Conservation (phyloP, 2,888 invertebrate species). For the Zonitis immaculata region DNA sequence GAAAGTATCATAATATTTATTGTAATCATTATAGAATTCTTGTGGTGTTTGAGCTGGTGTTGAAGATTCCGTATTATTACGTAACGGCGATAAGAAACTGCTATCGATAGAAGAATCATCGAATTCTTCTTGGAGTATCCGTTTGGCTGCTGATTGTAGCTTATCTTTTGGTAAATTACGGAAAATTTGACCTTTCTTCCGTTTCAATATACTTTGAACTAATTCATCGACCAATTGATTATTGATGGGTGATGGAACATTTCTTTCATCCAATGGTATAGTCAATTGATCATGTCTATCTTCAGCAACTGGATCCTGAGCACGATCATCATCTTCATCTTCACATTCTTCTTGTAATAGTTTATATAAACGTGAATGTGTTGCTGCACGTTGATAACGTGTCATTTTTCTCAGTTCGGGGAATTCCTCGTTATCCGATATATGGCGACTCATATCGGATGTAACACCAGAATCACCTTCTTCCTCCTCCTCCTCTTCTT, state of each 20-base stretch:
- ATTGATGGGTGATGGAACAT: conserved; percentile 50
- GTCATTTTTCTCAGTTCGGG: conserved; percentile 56
- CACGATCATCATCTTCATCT: conserved; percentile 27
- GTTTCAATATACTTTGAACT: conserved; percentile 55
- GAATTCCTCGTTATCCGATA: conserved; percentile 64
- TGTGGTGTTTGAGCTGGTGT: conserved; percentile 52
- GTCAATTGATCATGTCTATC: conserved; percentile 53
- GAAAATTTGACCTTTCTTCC: conserved; percentile 53
- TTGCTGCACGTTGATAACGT: conserved; percentile 64
- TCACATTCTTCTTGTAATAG: conserved; percentile 60
- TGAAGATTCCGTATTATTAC: conserved; percentile 46
- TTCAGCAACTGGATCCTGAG: conserved; percentile 42
- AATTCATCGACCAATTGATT: conserved; percentile 57
- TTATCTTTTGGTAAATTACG: conserved; percentile 56
- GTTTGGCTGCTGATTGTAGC: conserved; percentile 55
- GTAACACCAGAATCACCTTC: conserved; percentile 69
- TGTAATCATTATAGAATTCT: conserved; percentile 49
- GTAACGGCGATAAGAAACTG: conserved; percentile 41
- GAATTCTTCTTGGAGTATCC: conserved; percentile 54
- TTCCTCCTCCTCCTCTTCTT: too few relatives aligned
- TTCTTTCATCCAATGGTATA: conserved; percentile 51
- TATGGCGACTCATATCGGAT: conserved; percentile 62
- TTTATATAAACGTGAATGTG: conserved; percentile 66
- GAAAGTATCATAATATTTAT: conserved; percentile 57
- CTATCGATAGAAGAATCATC: conserved; percentile 48